These are phyloP conservation scores for Agrotis clavis DNA, from an alignment of 2,888 invertebrate species.

Conservation along the genomic window DNA sequence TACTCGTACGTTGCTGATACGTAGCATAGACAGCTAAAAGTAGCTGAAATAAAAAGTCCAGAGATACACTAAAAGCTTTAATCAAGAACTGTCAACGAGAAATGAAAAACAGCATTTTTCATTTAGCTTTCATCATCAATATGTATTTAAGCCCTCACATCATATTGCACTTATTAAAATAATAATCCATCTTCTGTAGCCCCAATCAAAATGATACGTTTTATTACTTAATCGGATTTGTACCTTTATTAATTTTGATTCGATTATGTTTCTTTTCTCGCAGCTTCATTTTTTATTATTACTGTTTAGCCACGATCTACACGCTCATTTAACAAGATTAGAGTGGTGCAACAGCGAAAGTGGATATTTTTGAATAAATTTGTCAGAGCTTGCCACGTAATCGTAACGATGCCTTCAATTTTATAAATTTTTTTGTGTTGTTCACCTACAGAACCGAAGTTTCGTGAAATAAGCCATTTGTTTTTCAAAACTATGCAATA, in stretches of 20 bases:
- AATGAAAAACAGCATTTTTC: not conserved
- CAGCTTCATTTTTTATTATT: constrained; percentile 11
- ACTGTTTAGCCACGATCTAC: not conserved
- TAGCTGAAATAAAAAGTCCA: not conserved
- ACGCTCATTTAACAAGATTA: not conserved
- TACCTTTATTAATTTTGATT: not conserved
- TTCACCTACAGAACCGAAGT: too few species aligned
- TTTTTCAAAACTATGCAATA: too few species aligned
- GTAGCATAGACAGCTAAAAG: not conserved
- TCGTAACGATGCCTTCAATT: too few species aligned
- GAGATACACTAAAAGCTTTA: constrained; percentile 9
- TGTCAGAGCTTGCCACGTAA: too few species aligned
- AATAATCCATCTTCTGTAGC: constrained; percentile 16
- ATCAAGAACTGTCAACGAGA: not conserved
- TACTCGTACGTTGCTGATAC: not conserved
- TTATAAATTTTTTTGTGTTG: too few species aligned
- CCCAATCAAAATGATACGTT: not conserved
- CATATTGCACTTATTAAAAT: not conserved
- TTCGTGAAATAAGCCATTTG: too few species aligned
- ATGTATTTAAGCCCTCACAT: constrained; percentile 7
- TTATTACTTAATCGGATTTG: not conserved
- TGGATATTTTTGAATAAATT: too few species aligned
- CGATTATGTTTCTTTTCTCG: not conserved
- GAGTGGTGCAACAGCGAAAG: too few species aligned
- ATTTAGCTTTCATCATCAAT: constrained; percentile 4